phyloP scores from a whole-genome alignment of 2,113 vertebrate genomes.

The Conger conger region DNA sequence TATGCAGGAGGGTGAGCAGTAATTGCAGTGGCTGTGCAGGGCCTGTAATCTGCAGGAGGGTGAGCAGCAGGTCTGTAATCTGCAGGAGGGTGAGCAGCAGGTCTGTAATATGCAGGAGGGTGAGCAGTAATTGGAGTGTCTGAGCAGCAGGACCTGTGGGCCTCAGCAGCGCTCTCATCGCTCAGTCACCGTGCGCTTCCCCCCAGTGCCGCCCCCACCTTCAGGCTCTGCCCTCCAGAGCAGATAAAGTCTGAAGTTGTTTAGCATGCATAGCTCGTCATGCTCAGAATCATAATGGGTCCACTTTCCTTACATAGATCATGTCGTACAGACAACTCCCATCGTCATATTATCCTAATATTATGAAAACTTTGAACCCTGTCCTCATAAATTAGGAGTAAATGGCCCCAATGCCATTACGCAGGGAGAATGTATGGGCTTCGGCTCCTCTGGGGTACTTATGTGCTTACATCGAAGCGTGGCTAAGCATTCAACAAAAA shows the following conservation, averaged over 20 bases:
- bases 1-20: no score
- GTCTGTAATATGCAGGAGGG: slow-evolving; percentile 41
- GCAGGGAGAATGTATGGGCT: slow-evolving; percentile 77
- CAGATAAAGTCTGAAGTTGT: slow-evolving; percentile 72
- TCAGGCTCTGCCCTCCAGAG: slow-evolving; percentile 67
- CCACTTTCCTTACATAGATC: slow-evolving; percentile 78
- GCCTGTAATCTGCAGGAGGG: slow-evolving; percentile 89
- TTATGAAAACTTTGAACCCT: slow-evolving; percentile 91
- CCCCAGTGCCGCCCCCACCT: slow-evolving; percentile 53
- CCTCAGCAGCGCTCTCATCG: slow-evolving; percentile 48
- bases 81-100: no score
- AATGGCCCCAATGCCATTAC: slow-evolving; percentile 76
- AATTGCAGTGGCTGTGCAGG: no score
- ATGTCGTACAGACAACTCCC: slow-evolving; percentile 73
- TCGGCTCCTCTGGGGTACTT: slow-evolving; percentile 78
- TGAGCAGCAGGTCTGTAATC: no score
- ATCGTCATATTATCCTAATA: slow-evolving; percentile 91
- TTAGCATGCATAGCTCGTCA: slow-evolving; percentile 74
- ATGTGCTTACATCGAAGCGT: slow-evolving; percentile 91
- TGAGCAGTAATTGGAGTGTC: slow-evolving; percentile 70
- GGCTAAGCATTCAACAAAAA: slow-evolving; percentile 75
- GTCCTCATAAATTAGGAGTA: slow-evolving; percentile 86
- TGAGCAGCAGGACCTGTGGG: slow-evolving; percentile 44
- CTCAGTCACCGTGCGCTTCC: slow-evolving; percentile 68
- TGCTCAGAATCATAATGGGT: slow-evolving; percentile 87